Evolutionary conservation across 2,888 invertebrate species (phyloP).

Genomic region (Melitaea athalia): DNA sequence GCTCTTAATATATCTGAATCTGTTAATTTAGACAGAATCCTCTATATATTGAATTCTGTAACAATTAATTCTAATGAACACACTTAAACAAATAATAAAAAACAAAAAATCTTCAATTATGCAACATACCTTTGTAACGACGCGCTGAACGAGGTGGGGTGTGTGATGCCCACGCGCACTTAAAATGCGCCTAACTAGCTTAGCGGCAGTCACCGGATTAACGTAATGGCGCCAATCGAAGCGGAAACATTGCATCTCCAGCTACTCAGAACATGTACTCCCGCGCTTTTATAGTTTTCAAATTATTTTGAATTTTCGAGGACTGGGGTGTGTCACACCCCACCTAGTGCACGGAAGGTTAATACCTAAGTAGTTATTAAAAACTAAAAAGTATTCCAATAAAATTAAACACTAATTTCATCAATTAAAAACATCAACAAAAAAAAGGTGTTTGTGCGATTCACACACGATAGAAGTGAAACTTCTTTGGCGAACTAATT

Average conservation of each 20-base stretch:
- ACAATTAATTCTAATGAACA: background rate
- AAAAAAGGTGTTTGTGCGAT: too few species aligned
- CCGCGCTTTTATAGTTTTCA: too few species aligned
- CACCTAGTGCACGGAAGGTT: too few species aligned
- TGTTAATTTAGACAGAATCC: background rate
- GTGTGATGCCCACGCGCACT: conserved; percentile 3
- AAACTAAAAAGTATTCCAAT: too few species aligned
- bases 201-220: background rate
- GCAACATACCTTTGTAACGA: conserved; percentile 4
- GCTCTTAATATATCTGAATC: conserved; percentile 4
- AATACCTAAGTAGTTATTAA: too few species aligned
- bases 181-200: too few species aligned
- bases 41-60: conserved; percentile 1
- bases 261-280: background rate
- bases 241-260: background rate
- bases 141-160: conserved; percentile 8
- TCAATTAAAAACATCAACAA: too few species aligned
- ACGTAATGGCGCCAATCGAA: background rate
- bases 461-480: too few species aligned
- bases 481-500: too few species aligned
- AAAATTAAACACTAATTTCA: too few species aligned
- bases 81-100: conserved; percentile 4
- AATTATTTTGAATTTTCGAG: too few species aligned
- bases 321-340: too few species aligned
- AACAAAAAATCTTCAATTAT: background rate